Evolutionary conservation across 1,140 invertebrate genomes (phyloP).

Genomic region (Babylonia areolata): DNA sequence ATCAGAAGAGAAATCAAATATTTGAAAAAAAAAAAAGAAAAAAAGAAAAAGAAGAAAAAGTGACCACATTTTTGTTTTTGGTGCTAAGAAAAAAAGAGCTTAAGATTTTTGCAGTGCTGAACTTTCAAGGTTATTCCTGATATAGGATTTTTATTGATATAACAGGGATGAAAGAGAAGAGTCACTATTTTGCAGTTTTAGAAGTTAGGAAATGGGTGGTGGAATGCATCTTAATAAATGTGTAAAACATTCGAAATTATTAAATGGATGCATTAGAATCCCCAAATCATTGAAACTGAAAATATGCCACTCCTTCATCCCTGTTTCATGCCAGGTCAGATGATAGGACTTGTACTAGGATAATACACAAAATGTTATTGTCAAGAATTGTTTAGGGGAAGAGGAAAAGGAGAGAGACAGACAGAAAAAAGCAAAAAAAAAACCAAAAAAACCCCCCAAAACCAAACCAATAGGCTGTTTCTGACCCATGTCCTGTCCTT

Average conservation of each 20-base stretch:
- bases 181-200: neutral
- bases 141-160: constrained; percentile 17
- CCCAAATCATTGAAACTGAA: neutral
- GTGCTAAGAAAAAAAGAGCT: neutral
- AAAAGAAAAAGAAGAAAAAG: neutral
- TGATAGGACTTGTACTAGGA: constrained; percentile 15
- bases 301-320: constrained; percentile 10
- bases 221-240: neutral
- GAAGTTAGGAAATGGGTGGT: neutral
- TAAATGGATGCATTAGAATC: neutral
- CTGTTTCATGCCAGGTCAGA: constrained; percentile 26
- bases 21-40: neutral
- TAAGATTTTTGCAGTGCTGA: constrained; percentile 21
- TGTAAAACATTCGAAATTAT: neutral
- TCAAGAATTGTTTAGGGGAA: neutral
- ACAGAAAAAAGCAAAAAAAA: neutral
- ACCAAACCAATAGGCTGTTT: constrained; percentile 12
- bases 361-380: constrained; percentile 23
- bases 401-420: neutral
- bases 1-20: constrained; percentile 5
- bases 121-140: constrained; percentile 50
- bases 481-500: constrained; percentile 1
- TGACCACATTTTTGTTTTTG: neutral
- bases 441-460: too few relatives aligned
- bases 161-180: constrained; percentile 33